A percentile compares a stretch with the other conserved stretches of the same genome.
Conservation (phyloP, 2,888 invertebrate species). For the Pilophorus perplexus region DNA sequence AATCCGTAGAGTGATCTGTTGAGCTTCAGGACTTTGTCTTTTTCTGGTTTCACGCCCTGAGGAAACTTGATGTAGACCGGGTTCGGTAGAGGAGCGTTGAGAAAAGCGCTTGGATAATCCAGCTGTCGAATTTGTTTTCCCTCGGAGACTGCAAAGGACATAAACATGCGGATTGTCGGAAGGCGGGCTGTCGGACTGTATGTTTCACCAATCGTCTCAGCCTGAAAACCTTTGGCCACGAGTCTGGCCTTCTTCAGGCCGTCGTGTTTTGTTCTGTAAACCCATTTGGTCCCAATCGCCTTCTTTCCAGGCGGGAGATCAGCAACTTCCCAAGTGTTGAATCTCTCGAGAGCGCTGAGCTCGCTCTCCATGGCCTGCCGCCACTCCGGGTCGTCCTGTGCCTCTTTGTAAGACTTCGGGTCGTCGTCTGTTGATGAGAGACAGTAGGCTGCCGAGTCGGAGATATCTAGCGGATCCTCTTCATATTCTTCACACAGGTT, state of each 20-base stretch:
- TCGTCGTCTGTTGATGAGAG: slow-evolving; percentile 25
- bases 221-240: slow-evolving; percentile 42
- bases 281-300: slow-evolving; percentile 42
- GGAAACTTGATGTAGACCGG: slow-evolving; percentile 11
- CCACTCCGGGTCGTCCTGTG: slow-evolving; percentile 13
- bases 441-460: too few species aligned
- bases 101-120: slow-evolving; percentile 34
- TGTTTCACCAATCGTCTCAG: background rate
- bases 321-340: too few species aligned
- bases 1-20: background rate
- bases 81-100: slow-evolving; percentile 37
- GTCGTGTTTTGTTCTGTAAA: slow-evolving; percentile 39
- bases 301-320: too few species aligned
- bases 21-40: background rate
- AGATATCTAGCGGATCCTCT: too few species aligned
- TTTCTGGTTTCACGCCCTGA: background rate
- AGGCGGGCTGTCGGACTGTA: background rate
- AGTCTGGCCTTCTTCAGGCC: slow-evolving; percentile 41
- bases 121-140: slow-evolving; percentile 26
- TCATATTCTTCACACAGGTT: too few species aligned
- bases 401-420: slow-evolving; percentile 41
- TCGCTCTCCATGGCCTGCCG: too few species aligned
- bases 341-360: too few species aligned
- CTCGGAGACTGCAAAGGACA: slow-evolving; percentile 25
- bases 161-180: slow-evolving; percentile 10